Conservation (phyloP, 2,113 vertebrate species). For the Festucalex cinctus region DNA sequence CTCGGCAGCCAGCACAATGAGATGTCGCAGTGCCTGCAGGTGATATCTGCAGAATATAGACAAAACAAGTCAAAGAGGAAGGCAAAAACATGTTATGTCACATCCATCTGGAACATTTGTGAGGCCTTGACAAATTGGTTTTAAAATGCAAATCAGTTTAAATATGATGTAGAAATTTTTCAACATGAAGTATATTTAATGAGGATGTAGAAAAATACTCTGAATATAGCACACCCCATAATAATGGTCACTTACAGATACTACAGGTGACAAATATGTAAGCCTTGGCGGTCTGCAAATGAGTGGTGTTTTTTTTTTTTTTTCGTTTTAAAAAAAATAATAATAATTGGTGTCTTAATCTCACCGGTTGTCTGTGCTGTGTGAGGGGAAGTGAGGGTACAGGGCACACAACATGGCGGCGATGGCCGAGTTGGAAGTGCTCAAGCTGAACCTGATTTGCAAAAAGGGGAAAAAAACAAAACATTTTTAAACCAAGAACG, state of each 20-base stretch:
- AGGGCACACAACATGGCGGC: slow-evolving; percentile 94
- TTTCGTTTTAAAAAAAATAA: no score
- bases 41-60: slow-evolving; percentile 80
- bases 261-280: no score
- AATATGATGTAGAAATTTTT: no score
- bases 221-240: no score
- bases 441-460: slow-evolving; percentile 83
- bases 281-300: neutral
- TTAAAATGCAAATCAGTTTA: neutral
- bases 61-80: neutral
- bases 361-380: slow-evolving; percentile 96
- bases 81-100: neutral
- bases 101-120: neutral
- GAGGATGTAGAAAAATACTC: no score
- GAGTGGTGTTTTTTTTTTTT: neutral
- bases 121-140: neutral
- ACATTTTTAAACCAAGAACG: neutral
- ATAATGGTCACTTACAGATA: neutral
- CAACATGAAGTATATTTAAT: no score
- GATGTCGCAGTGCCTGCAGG: slow-evolving; percentile 91
- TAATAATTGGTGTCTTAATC: slow-evolving; percentile 6
- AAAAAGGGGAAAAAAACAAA: slow-evolving; percentile 11
- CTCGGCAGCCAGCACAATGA: slow-evolving; percentile 90
- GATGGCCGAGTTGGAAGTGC: slow-evolving; percentile 94
- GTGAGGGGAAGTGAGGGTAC: slow-evolving; percentile 95